Evolutionary conservation across 2,888 invertebrate genomes (phyloP), one percentile per base, ranked within the genome.

Genomic region (Imbricaverruca yamaguchii): DNA sequence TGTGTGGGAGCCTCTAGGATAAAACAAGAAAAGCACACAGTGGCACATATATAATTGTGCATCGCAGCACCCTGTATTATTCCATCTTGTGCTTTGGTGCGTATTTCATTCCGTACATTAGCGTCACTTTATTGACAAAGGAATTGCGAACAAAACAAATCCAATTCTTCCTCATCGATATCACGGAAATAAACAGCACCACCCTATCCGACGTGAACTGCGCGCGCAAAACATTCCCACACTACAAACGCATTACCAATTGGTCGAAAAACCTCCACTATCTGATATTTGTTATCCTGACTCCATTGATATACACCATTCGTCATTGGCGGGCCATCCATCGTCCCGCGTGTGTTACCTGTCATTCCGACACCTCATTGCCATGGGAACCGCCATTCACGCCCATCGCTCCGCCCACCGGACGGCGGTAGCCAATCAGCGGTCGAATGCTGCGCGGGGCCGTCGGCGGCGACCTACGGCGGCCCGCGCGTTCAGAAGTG

Each of bases 321-420:
- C 74, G 74, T 74, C 74, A 74, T 74, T 74, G 74, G 74, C 18
- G 53, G 55, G 8, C 55, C 53, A 74, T 74, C 74, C 53, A 74
- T 74, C 74, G 53, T 55, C 9, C 21, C 74, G 74, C 74, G 74
- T 74, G 74, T 74, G 74, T 74, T 74, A 74, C 74, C 74, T 74
- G 74, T 74, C 74, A 74, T 74, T 74, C 55, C 55, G 21, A 55
- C 74, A 55, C 74, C 23, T 55, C 74, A 74, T 74, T 74, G 74
- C 74, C 74, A 74, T 74, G 74, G 74, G 74, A 74, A 74, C 74
- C 53, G 21, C 74, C 15, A 74, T 74, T 74, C 74, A 74, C 74
- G 74, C 74, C 74, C 74, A 53, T 74, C 74, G 74, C 74, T 55
- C 74, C 74, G 74, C 74, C 74, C 55, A 53, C 74, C 21, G 55